Evolutionary conservation across 2,113 vertebrate species (phyloP), one percentile per base, ranked within the genome.

Genomic region (Rhinogobius similis): DNA sequence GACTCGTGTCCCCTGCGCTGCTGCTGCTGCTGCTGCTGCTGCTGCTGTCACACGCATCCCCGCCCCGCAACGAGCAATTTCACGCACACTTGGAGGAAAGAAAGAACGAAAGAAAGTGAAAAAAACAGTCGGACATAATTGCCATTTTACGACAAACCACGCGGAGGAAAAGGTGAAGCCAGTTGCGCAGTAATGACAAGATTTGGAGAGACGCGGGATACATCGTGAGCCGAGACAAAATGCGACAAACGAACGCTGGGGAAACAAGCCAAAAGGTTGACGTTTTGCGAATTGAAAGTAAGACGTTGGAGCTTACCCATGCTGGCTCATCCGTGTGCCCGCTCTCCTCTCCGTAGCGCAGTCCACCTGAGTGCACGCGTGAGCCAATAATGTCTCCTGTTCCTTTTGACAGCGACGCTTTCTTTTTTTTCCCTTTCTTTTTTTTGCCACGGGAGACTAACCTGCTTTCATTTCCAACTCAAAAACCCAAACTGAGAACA

Each of bases 311-410:
- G 78, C 86, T 86, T 79, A 91, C 90, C 90, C 90, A 91, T 91
- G 86, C 61, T 90, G 78, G 74, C 81, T 88, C 88, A 91, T 90
- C 87, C 38, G 86, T 73, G 41, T 84, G 53, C 70, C 69, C 50
- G 67, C 72, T 23, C 75, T 44, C 77, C 81, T 52, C 78, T 82
- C 81, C 50, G 78, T 79, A 74, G 78, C 73, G 72, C 82, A 84
- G 83, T 87, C 84, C 81, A 43, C 80, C 68, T 70, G 73, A 74
- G 76, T 84, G 84, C 89, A 84, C 82, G 81, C 88, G 75, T 79
- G 79, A 69, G 64, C 62, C 75, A n/a, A n/a, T 61, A 10, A 64
- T 44, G 70, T 68, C 58, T 73, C 48, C 65, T 72, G 70, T 65
- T 56, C 68, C 52, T 20, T 23, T 69, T 50, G 9, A 67, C 72